Evolutionary conservation across 92 coral and sea anemone species (phyloP), one percentile per base, ranked within the genome.

Genomic region (Porites divaricata): DNA sequence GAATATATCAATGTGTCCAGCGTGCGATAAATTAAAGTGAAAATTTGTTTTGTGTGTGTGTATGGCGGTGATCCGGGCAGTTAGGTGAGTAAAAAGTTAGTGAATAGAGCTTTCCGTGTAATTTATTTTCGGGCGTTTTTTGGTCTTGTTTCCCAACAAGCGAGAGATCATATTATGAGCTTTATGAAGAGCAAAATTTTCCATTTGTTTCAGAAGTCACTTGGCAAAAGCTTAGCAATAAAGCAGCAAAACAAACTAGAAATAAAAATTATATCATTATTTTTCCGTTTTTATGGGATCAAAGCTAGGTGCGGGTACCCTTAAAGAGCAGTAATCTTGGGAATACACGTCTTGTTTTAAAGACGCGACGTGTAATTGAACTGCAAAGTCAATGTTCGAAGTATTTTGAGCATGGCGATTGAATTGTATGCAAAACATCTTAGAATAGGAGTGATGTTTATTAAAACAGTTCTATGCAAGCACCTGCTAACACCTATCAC

Each of bases 341-440:
- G 16, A 62, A 21, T 23, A 5, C n/a, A 19, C 53, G 67, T 56
- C 67, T 11, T 19, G 17, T 25, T 26, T 57, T 56, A 35, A 10
- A 70, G 68, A 69, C 59, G 24, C 21, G 59, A 56, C 53, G 53
- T 52, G 20, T 28, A 24, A 80, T 80, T 56, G 68, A 23, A 41
- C 67, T 69, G 51, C 57, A 20, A 28, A 53, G 63, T 35, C 45
- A 35, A 35, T 54, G 75, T 69, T 80, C 51, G 35, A 53, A 53
- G 53, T 54, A 64, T 56, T 70, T 41, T 21, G 74, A 21, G 28
- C 79, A 73, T 78, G 62, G 54, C 26, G 48, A 78, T 73, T 51
- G 68, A 41, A 80, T 82, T 82, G 79, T 82, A 82, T 82, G 86
- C 86, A 82, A 82, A 82, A 82, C 79, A 82, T 82, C 86, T 73